Conservation (phyloP, 2,888 invertebrate species). For the Cephalotes varians region DNA sequence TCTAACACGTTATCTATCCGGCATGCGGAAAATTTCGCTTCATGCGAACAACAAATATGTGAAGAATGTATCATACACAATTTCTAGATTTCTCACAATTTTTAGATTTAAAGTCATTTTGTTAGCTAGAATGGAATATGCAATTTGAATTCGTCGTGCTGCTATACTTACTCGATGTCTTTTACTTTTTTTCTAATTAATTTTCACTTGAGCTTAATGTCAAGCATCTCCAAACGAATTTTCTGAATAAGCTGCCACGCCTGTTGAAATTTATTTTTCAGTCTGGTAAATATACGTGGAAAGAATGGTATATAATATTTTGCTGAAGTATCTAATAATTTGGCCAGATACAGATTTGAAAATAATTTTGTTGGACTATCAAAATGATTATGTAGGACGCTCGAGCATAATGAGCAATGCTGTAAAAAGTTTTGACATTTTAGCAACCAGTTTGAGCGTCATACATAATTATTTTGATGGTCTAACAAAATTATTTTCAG, state of each 20-base stretch:
- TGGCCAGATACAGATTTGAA: too few relatives aligned
- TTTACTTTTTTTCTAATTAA: neutral
- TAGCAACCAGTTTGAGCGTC: too few relatives aligned
- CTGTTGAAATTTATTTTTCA: neutral
- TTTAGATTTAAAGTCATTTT: neutral
- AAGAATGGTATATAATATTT: too few relatives aligned
- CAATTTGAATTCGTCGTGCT: neutral
- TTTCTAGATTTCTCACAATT: neutral
- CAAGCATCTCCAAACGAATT: neutral
- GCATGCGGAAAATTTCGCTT: neutral
- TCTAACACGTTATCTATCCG: slow-evolving; percentile 7
- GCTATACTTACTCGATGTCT: neutral
- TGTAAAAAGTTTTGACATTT: too few relatives aligned
- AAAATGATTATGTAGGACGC: too few relatives aligned
- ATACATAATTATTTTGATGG: too few relatives aligned
- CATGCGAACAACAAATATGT: neutral
- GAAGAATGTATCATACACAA: neutral
- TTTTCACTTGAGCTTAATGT: neutral
- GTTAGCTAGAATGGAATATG: neutral
- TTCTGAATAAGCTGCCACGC: neutral
- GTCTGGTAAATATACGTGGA: neutral
- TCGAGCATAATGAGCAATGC: too few relatives aligned
- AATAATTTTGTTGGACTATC: too few relatives aligned
- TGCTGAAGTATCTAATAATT: neutral
- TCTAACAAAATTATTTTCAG: too few relatives aligned